Conservation (phyloP, 2,888 invertebrate genomes). For the Rhaphigaster nebulosa region DNA sequence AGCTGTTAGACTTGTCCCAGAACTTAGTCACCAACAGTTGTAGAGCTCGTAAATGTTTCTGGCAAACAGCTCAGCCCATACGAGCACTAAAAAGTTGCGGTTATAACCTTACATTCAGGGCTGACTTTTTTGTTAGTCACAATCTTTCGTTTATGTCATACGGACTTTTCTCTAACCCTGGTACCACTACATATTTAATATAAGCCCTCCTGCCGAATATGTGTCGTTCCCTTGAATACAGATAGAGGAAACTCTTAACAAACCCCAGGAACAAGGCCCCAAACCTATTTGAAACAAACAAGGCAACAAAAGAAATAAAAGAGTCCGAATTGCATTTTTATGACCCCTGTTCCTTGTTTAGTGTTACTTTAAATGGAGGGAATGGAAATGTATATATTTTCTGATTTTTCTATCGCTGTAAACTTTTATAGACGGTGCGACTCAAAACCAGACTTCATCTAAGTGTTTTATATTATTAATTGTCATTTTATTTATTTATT, state of each 20-base stretch:
- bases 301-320: conserved; percentile 23
- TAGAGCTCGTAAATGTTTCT: neutral
- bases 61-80: neutral
- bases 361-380: neutral
- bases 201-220: neutral
- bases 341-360: neutral
- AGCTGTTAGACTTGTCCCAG: neutral
- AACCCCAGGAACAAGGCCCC: neutral
- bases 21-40: neutral
- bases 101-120: neutral
- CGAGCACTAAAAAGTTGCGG: conserved; percentile 32
- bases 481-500: too few species aligned
- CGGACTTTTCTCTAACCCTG: neutral
- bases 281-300: conserved; percentile 4
- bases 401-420: neutral
- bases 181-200: conserved; percentile 5
- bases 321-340: conserved; percentile 10
- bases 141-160: neutral
- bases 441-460: neutral
- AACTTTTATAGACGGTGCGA: neutral
- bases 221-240: conserved; percentile 4
- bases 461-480: too few species aligned
- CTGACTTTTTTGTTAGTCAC: conserved; percentile 13
- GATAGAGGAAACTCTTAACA: neutral
- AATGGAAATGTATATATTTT: neutral